Evolutionary conservation across 2,113 vertebrate species (phyloP).

Genomic region (Lichenostomus cassidix): DNA sequence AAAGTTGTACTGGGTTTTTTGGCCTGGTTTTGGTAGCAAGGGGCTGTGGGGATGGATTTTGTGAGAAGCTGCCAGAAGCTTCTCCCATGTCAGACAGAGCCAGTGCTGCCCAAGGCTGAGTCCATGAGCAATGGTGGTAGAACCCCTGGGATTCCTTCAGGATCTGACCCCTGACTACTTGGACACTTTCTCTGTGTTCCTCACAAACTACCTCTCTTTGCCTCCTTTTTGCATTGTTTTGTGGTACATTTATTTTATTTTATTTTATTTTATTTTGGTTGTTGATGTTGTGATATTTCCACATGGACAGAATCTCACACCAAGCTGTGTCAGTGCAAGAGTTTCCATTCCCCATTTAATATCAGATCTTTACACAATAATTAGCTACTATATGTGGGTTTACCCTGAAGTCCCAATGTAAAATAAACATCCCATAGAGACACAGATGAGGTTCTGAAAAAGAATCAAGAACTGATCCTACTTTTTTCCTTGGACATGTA

Average conservation of each 20-base stretch:
- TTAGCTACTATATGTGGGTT: background rate
- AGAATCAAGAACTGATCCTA: background rate
- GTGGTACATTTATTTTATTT: background rate
- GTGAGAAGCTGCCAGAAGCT: background rate
- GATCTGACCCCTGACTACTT: background rate
- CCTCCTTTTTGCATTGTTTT: background rate
- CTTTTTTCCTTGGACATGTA: background rate
- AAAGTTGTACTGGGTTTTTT: background rate
- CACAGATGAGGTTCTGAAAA: background rate
- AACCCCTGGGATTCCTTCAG: background rate
- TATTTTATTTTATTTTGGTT: background rate
- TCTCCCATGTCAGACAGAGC: accelerated
- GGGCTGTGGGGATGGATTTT: background rate
- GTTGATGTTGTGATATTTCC: background rate
- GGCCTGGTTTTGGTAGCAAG: background rate
- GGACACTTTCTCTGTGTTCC: background rate
- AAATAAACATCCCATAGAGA: background rate
- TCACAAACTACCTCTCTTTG: background rate
- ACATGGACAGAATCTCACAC: background rate
- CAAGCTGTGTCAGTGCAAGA: background rate
- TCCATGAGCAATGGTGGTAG: accelerated
- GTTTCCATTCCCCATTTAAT: background rate
- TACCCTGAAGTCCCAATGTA: background rate
- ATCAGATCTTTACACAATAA: background rate
- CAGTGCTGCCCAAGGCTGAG: accelerated